Conservation (phyloP, 1,140 invertebrate genomes). For the Hylyphantes graminicola region DNA sequence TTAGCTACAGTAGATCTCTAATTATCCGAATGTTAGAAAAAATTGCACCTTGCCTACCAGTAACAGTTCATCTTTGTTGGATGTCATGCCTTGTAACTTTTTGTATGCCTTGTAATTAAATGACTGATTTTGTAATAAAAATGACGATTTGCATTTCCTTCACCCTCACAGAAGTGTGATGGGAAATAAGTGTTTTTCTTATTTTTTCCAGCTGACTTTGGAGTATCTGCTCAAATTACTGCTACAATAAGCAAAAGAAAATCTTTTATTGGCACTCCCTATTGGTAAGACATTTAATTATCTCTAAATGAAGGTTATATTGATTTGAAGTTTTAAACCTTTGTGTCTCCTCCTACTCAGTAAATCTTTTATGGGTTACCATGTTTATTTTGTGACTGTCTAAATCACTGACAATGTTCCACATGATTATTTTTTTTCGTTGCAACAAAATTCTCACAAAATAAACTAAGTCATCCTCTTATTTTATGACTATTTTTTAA, state of each 20-base stretch:
- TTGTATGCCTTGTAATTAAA: no score
- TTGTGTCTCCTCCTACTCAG: neutral
- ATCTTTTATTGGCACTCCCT: conserved; percentile 99
- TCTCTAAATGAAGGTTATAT: neutral
- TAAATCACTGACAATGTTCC: no score
- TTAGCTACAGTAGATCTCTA: no score
- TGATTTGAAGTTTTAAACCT: neutral
- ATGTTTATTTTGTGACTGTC: neutral
- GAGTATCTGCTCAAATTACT: conserved; percentile 99
- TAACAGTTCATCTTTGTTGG: no score
- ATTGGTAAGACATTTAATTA: conserved; percentile 76
- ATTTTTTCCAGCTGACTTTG: conserved; percentile 88
- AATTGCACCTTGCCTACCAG: no score
- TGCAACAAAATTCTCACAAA: no score
- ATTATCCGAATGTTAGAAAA: no score
- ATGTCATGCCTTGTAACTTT: no score
- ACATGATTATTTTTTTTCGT: no score
- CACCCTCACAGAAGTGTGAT: no score
- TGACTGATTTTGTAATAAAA: no score
- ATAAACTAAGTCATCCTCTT: neutral
- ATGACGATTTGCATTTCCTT: no score
- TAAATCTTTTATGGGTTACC: neutral
- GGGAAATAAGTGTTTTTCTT: neutral
- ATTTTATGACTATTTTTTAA: neutral
- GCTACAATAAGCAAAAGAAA: conserved; percentile 98